Base-by-base conservation (phyloP, 2,888 invertebrate species). In the Aromia moschata region DNA sequence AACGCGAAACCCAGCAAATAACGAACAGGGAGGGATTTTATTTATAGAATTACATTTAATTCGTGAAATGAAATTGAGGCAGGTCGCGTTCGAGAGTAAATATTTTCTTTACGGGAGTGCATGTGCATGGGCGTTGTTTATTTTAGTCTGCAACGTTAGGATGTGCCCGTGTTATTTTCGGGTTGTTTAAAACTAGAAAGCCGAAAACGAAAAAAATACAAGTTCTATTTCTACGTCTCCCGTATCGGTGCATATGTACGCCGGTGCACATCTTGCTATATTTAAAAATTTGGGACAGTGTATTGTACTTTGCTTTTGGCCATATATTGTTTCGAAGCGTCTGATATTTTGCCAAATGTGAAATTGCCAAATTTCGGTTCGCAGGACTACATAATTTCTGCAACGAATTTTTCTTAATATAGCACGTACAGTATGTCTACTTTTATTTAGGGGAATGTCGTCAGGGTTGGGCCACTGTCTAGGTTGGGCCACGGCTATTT, bases 51-150 rank as follows among this genome's bases (percentile, higher is more conserved):
- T 38, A 12, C 38, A 38, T 49, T 15, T 38, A 37, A 30, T 38
- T 30, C 25, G 38, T 38, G 18, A 20, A 49, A 49, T 38, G 30
- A 49, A 20, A 37, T 49, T 49, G 14, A n/a, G 38, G 30, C 25
- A 18, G 49, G 49, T 49, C 49, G 20, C 20, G 49, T 30, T n/a
- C n/a, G 25, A 12, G 25, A 33, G 30, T 49, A 49, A 49, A 49
- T 49, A 38, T 49, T 49, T 33, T 47, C 47, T n/a, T 47, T 47
- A 47, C 14, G 12, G 31, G 18, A 33, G 18, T 47, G 47, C 47
- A 47, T 33, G 17, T 47, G 47, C 47, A 47, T 16, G 38, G 14
- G 38, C 16, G n/a, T 12, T 49, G 38, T 49, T 25, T 38, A 25
- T 25, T 25, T 38, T 38, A 15, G 15, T 38, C 25, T 15, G n/a